Evolutionary conservation across 1,140 invertebrate species (phyloP), one percentile per base, ranked within the genome.

Genomic region (Littorina saxatilis): DNA sequence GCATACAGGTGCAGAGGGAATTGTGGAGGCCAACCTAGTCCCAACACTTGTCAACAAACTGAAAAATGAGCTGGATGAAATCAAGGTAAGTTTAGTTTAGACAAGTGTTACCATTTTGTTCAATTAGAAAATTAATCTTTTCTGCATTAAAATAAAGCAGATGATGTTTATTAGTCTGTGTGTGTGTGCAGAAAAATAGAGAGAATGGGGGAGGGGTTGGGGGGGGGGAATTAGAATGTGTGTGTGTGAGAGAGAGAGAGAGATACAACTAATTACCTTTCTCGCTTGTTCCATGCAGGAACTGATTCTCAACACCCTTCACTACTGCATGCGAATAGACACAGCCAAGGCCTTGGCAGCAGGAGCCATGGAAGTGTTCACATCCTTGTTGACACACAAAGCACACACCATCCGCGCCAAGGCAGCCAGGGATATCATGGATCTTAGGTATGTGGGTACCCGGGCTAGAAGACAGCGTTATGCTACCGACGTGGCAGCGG

Each of bases 401-500:
- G 81, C 82, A 20, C 80, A 80, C 15, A 81, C 77, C 37, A 92
- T 92, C 47, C 77, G 89, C 83, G 87, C 89, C 7, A 91, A 90
- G 81, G 92, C 92, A 61, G 92, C 92, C n/a, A 84, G 91, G 76
- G 89, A 92, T 80, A 91, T 93, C 29, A 92, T 92, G 88, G 91
- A 92, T 83, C 83, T 93, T 4, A 92, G 91, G 91, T 92, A 87
- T 32, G 58, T 82, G 37, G 5, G n/a, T 29, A n/a, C n/a, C n/a
- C n/a, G n/a, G n/a, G n/a, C n/a, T n/a, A n/a, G n/a, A n/a, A n/a
- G n/a, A n/a, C n/a, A n/a, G n/a, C n/a, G n/a, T n/a, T n/a, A n/a
- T n/a, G n/a, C n/a, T n/a, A n/a, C n/a, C n/a, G n/a, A n/a, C n/a
- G n/a, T n/a, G n/a, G n/a, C n/a, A n/a, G n/a, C n/a, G n/a, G n/a